phyloP scores from a whole-genome alignment of 92 coral and sea anemone species.

The Palythoa grandiflora region DNA sequence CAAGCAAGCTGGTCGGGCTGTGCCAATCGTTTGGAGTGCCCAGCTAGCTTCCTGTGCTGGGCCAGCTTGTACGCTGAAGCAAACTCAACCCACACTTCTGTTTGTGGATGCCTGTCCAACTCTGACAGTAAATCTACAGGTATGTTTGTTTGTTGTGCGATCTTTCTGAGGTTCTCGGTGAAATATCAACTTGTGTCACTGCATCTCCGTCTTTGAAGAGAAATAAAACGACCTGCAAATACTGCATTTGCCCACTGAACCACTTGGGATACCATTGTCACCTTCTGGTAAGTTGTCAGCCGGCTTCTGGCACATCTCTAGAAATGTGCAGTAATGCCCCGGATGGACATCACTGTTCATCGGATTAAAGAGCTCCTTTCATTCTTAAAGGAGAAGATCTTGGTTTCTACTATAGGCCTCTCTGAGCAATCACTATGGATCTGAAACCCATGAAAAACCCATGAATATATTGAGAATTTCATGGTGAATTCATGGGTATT shows the following conservation, averaged over 20 bases:
- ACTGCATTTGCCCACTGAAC: conserved; percentile 1
- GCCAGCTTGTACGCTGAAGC: too few relatives aligned
- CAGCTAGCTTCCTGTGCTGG: too few relatives aligned
- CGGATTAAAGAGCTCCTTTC: conserved; percentile 48
- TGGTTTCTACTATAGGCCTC: not conserved
- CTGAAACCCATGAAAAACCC: too few relatives aligned
- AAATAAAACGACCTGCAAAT: conserved; percentile 9
- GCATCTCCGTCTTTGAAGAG: not conserved
- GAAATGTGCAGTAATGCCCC: conserved; percentile 59
- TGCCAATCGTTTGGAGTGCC: not conserved
- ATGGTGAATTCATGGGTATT: too few relatives aligned
- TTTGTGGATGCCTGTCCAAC: not conserved
- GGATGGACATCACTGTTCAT: conserved; percentile 39
- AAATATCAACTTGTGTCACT: conserved; percentile 2
- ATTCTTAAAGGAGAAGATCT: conserved; percentile 25
- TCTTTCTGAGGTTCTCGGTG: conserved; percentile 4
- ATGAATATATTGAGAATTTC: too few relatives aligned
- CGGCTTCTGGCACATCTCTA: conserved; percentile 58
- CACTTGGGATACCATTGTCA: conserved; percentile 29
- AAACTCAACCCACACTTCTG: too few relatives aligned
- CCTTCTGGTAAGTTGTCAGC: conserved; percentile 21
- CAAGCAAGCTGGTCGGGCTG: conserved; percentile 18
- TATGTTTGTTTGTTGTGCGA: not conserved
- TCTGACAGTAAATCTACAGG: conserved; percentile 23
- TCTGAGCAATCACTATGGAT: not conserved